Evolutionary conservation across 2,113 vertebrate species (phyloP).

Genomic region (Syngnathus scovelli): DNA sequence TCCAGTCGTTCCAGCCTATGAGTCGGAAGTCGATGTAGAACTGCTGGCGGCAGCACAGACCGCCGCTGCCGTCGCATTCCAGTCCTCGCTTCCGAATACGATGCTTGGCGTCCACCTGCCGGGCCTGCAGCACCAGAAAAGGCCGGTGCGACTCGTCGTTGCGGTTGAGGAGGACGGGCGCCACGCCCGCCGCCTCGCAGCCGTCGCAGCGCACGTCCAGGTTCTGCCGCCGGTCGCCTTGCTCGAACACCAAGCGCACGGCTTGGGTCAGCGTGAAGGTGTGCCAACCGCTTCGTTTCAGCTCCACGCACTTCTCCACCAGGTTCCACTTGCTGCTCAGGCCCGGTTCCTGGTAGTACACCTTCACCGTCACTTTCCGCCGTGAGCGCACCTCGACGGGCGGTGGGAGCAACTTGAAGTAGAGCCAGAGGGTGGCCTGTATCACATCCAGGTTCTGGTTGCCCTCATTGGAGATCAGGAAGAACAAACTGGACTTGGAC

Average conservation of each 20-base stretch:
- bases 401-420: conserved; percentile 84
- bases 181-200: conserved; percentile 80
- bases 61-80: conserved; percentile 89
- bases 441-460: conserved; percentile 90
- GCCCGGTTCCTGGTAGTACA: conserved; percentile 88
- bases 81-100: conserved; percentile 92
- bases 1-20: conserved; percentile 99
- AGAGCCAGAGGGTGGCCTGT: conserved; percentile 94
- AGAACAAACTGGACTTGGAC: conserved; percentile 90
- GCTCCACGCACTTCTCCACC: conserved; percentile 91
- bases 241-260: conserved; percentile 82
- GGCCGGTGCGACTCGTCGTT: conserved; percentile 89
- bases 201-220: conserved; percentile 92
- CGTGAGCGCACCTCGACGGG: conserved; percentile 77
- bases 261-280: conserved; percentile 87
- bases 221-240: conserved; percentile 86
- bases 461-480: conserved; percentile 92
- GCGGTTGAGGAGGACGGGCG: conserved; percentile 79
- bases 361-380: conserved; percentile 86
- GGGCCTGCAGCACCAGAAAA: conserved; percentile 89
- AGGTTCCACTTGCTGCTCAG: conserved; percentile 81
- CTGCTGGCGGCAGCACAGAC: conserved; percentile 93
- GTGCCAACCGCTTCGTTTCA: conserved; percentile 94
- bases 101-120: conserved; percentile 80
- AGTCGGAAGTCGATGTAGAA: conserved; percentile 98